Evolutionary conservation across 37 sponge, comb jelly and placozoan species (phyloP).

Genomic region (Eunapius fragilis): DNA sequence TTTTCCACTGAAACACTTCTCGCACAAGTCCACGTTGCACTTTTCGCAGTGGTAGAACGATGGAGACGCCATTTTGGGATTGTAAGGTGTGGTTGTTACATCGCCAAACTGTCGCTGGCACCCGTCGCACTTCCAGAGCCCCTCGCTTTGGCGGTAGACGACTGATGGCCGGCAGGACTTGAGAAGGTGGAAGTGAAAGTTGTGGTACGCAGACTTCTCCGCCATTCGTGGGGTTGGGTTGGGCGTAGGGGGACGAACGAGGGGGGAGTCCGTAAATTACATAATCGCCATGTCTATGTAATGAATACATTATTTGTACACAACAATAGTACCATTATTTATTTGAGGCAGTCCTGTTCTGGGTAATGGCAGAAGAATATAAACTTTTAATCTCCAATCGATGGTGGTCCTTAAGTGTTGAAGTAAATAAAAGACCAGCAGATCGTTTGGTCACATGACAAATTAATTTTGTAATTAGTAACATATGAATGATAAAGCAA

Average conservation of each 20-base stretch:
- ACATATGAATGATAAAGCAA: no score
- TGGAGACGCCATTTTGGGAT: background rate
- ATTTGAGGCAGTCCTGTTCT: no score
- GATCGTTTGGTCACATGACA: no score
- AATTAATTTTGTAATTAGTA: no score
- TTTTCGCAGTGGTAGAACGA: conserved; percentile 40
- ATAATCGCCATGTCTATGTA: background rate
- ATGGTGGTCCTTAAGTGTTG: no score
- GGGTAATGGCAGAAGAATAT: no score
- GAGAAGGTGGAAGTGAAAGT: conserved; percentile 62
- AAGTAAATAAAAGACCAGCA: no score
- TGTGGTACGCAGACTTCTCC: background rate
- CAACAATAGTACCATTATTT: no score
- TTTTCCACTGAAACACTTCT: conserved; percentile 23
- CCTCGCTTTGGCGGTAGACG: conserved; percentile 45
- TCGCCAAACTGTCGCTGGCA: conserved; percentile 35
- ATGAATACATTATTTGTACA: no score
- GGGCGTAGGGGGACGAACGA: background rate
- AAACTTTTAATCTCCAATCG: no score
- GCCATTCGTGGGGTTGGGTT: no score
- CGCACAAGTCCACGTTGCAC: conserved; percentile 64
- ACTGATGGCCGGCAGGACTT: conserved; percentile 25
- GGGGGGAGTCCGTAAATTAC: background rate
- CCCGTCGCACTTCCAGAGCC: conserved; percentile 67
- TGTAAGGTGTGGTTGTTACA: background rate